A percentile compares a stretch with the other conserved stretches of the same genome.
phyloP scores from a whole-genome alignment of 1,140 invertebrate species.

The Apis mellifera region Amel_HAv3.1 CM009932.2:8656001-8656500 shows the following conservation, averaged over 20 bases:
- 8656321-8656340: conserved; percentile 37
- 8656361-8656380: background rate
- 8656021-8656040: conserved; percentile 24
- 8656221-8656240: conserved; percentile 38
- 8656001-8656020: too few relatives aligned
- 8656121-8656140: conserved; percentile 51
- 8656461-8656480: background rate
- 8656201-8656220: conserved; percentile 39
- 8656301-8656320: background rate
- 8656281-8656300: conserved; percentile 17
- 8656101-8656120: conserved; percentile 47
- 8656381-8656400: background rate
- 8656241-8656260: conserved; percentile 41
- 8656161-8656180: conserved; percentile 54
- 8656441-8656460: conserved; percentile 24
- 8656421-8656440: conserved; percentile 18
- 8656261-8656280: conserved; percentile 40
- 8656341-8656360: conserved; percentile 17
- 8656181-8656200: conserved; percentile 47
- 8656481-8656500: background rate
- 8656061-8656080: conserved; percentile 5
- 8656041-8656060: conserved; percentile 29
- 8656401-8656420: background rate
- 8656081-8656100: conserved; percentile 48
- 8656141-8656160: conserved; percentile 54